Percentiles rank a stretch among this genome's conserved stretches.
Evolutionary conservation across 2,888 invertebrate species (phyloP).

Genomic region (Acronicta psi): DNA sequence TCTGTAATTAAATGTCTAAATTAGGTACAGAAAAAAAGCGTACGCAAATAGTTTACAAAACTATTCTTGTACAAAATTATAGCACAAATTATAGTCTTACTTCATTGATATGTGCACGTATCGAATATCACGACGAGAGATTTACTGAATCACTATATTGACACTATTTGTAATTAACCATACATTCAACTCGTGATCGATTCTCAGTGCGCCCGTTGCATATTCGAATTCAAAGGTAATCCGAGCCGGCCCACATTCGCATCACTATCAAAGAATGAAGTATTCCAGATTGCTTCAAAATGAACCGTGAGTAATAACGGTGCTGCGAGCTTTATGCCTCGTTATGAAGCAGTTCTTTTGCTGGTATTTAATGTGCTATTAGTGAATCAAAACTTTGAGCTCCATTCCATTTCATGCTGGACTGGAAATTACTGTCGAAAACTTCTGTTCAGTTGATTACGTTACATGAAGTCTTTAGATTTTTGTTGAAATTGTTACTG

Average conservation of each 20-base stretch:
- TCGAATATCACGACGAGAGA: too few relatives aligned
- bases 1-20: too few relatives aligned
- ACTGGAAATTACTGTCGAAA: constrained; percentile 35
- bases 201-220: constrained; percentile 20
- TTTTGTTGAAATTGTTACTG: constrained; percentile 16
- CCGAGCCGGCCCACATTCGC: constrained; percentile 14
- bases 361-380: constrained; percentile 66
- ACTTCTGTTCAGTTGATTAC: constrained; percentile 24
- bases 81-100: too few relatives aligned
- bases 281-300: constrained; percentile 69
- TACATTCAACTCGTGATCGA: constrained; percentile 30
- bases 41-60: too few relatives aligned
- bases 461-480: constrained; percentile 18
- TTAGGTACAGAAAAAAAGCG: too few relatives aligned
- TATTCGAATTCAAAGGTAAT: constrained; percentile 44
- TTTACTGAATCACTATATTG: constrained; percentile 4
- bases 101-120: too few relatives aligned
- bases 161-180: constrained; percentile 19
- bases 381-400: constrained; percentile 68
- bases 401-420: constrained; percentile 43
- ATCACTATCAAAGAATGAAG: constrained; percentile 60
- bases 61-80: too few relatives aligned
- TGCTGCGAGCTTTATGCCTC: constrained; percentile 57
- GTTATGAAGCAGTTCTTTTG: constrained; percentile 62
- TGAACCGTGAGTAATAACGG: constrained; percentile 67